Conservation (phyloP, 2,888 invertebrate species). For the Melikaiella ostensackeni region DNA sequence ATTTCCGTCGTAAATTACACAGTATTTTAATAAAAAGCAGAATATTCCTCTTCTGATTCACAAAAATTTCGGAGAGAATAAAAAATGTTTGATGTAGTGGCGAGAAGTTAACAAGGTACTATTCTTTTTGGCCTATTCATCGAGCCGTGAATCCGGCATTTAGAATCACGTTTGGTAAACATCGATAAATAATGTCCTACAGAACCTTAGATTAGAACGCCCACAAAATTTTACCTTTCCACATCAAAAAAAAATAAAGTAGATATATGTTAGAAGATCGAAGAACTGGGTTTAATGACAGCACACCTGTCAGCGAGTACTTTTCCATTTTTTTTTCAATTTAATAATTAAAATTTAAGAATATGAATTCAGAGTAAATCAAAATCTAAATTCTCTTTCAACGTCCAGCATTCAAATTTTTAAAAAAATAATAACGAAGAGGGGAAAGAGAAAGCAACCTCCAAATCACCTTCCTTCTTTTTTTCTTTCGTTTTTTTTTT, state of each 20-base stretch:
- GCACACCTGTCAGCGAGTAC: neutral
- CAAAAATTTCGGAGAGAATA: neutral
- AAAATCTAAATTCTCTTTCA: too few relatives aligned
- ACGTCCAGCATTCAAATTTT: too few relatives aligned
- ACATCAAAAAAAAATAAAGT: neutral
- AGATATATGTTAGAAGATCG: neutral
- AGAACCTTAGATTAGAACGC: conserved; percentile 16
- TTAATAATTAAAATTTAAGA: too few relatives aligned
- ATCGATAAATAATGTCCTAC: neutral
- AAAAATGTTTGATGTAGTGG: neutral
- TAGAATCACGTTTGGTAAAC: conserved; percentile 13
- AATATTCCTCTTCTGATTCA: neutral
- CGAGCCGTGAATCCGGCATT: conserved; percentile 1
- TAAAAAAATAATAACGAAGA: too few relatives aligned
- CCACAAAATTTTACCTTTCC: conserved; percentile 15
- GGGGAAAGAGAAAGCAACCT: too few relatives aligned
- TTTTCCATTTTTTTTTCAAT: neutral
- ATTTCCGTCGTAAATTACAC: neutral
- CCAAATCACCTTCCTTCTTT: too few relatives aligned
- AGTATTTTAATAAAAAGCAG: neutral
- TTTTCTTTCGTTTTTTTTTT: too few relatives aligned
- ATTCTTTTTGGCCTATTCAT: neutral
- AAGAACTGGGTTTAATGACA: neutral
- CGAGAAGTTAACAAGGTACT: neutral
- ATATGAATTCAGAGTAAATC: too few relatives aligned